Base-by-base conservation (phyloP, 2,888 invertebrate species). In the Orgyia antiqua region DNA sequence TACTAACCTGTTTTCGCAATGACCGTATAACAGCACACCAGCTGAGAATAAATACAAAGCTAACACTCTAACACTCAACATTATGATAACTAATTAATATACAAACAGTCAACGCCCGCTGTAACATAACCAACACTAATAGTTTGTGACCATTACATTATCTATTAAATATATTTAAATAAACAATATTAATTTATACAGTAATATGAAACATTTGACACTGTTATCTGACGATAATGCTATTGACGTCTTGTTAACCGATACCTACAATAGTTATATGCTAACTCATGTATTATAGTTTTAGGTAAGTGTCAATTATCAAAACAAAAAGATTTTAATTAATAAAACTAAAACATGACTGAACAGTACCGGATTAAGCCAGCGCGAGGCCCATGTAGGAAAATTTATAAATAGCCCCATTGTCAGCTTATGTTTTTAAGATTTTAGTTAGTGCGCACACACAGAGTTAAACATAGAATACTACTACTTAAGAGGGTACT, bases 171-270 rank as follows among this genome's bases (percentile, higher is more conserved):
- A 45, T 42, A 36, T 40, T 39, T 31, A 10, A 37, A 45, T 43
- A 51, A 53, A 51, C 43, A 49, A 50, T 42, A 41, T 45, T 7
- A 41, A 49, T 40, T 31, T 39, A 43, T 42, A 15, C 39, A 49
- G 33, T 54, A 52, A 45, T 60, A 52, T 13, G 63, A 62, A 62
- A 62, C 69, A 62, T 69, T 70, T 69, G 71, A 72, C 66, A 62
- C 51, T 57, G 58, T 76, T 78, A 78, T 78, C 78, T 40, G 42
- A 36, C 43, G 51, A 44, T 45, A 55, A 68, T 68, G 70, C 62
- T 70, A 69, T 67, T 76, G 76, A 78, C 74, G 62, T 68, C 51
- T 39, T 19, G 24, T 17, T n/a, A n/a, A n/a, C n/a, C n/a, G n/a
- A n/a, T n/a, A n/a, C n/a, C n/a, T n/a, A n/a, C n/a, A n/a, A n/a